Evolutionary conservation across 2,888 invertebrate species (phyloP).

Genomic region (Leptopterna dolabrata): DNA sequence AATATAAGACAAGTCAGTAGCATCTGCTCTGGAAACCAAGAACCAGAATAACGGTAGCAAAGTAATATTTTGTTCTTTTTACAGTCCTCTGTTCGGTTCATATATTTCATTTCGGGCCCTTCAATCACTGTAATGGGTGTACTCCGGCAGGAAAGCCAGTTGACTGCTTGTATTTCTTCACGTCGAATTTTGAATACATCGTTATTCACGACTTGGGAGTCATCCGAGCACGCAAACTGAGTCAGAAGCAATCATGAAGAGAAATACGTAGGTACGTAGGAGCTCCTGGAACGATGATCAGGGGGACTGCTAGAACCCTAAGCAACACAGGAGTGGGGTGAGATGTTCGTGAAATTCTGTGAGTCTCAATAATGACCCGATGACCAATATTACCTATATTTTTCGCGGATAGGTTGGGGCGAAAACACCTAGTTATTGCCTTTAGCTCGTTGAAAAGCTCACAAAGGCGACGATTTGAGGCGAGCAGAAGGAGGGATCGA

Average conservation of each 20-base stretch:
- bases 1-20: neutral
- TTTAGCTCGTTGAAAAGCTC: neutral
- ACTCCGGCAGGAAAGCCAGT: too few relatives aligned
- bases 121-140: neutral
- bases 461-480: neutral
- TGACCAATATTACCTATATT: constrained; percentile 4
- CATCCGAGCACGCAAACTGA: too few relatives aligned
- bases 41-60: constrained; percentile 17
- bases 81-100: neutral
- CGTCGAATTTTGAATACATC: too few relatives aligned
- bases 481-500: neutral
- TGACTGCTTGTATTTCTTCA: too few relatives aligned
- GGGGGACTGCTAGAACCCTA: too few relatives aligned
- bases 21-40: neutral
- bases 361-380: too few relatives aligned
- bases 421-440: neutral
- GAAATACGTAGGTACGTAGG: too few relatives aligned
- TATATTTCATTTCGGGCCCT: neutral
- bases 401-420: neutral
- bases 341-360: too few relatives aligned
- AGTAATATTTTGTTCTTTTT: constrained; percentile 6
- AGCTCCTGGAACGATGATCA: too few relatives aligned
- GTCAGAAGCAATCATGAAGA: too few relatives aligned
- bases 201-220: too few relatives aligned
- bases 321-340: too few relatives aligned